A percentile compares a stretch with the other conserved stretches of the same genome.
These are phyloP conservation scores for Trematomus bernacchii DNA, from an alignment of 2,797 vertebrate species.

Conservation along the genomic window DNA sequence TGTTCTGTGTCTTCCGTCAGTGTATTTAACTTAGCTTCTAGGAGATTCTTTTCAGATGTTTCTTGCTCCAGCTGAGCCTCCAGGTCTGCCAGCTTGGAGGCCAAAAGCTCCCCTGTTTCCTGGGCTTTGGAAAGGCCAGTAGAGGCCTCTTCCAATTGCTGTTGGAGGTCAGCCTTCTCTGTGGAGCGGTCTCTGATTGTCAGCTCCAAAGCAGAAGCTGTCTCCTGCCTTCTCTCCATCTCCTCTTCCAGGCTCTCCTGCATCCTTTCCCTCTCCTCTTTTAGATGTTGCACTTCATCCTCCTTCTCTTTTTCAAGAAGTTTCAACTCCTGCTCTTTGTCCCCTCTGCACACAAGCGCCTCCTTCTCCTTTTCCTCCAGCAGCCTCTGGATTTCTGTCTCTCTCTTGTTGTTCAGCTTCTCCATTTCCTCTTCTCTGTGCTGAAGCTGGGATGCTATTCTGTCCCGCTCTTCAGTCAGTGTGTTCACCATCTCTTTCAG, in stretches of 20 bases:
- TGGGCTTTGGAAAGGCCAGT: conserved; percentile 72
- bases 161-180: conserved; percentile 77
- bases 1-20: conserved; percentile 77
- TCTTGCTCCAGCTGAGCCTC: conserved; percentile 80
- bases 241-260: conserved; percentile 75
- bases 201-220: conserved; percentile 73
- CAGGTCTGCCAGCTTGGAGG: conserved; percentile 71
- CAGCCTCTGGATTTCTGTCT: conserved; percentile 67
- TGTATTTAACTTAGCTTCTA: conserved; percentile 70
- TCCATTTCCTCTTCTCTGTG: conserved; percentile 76
- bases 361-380: conserved; percentile 70
- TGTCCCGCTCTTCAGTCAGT: conserved; percentile 81
- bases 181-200: conserved; percentile 73
- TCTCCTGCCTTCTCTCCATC: conserved; percentile 64
- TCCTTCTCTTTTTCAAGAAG: conserved; percentile 51
- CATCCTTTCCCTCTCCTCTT: conserved; percentile 62
- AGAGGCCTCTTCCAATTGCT: conserved; percentile 80
- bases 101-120: conserved; percentile 70
- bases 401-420: conserved; percentile 56
- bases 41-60: conserved; percentile 75
- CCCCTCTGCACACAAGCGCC: conserved; percentile 65
- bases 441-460: conserved; percentile 73
- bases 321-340: conserved; percentile 68
- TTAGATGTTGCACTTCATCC: conserved; percentile 44
- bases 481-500: conserved; percentile 78